Evolutionary conservation across 1,140 invertebrate species (phyloP).

Genomic region (Idris sp.): DNA sequence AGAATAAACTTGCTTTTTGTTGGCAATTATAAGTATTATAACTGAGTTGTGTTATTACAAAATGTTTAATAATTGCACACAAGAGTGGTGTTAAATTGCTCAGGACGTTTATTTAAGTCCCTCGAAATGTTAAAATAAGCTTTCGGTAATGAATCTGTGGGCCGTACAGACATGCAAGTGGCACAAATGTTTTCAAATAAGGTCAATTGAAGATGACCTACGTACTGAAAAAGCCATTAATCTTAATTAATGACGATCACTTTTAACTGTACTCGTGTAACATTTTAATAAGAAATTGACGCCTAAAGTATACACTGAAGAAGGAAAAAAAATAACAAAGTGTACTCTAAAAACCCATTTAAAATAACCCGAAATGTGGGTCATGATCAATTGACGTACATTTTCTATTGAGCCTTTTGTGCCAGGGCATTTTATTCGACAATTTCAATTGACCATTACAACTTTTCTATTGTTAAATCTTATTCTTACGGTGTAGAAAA

Average conservation of each 20-base stretch:
- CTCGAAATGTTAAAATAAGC: constrained; percentile 45
- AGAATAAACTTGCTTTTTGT: no score
- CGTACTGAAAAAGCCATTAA: constrained; percentile 29
- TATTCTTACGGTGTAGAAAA: no score
- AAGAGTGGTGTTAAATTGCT: constrained; percentile 23
- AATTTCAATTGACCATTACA: no score
- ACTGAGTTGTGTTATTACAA: constrained; percentile 11
- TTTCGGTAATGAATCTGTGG: constrained; percentile 42
- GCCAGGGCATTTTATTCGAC: constrained; percentile 5
- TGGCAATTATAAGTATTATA: no score
- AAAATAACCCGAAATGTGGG: constrained; percentile 34
- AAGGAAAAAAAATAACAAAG: constrained; percentile 19
- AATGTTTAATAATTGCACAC: constrained; percentile 26
- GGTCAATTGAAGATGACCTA: constrained; percentile 42
- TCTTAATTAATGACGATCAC: constrained; percentile 36
- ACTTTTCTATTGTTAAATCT: no score
- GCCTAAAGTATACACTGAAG: no score
- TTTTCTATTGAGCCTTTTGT: constrained; percentile 24
- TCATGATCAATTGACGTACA: constrained; percentile 37
- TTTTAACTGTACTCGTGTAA: constrained; percentile 32
- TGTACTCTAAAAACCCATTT: constrained; percentile 24
- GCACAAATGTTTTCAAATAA: constrained; percentile 40
- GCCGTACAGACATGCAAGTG: constrained; percentile 37
- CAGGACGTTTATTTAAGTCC: constrained; percentile 21
- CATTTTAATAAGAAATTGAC: constrained; percentile 32